These are phyloP conservation scores for Upupa epops DNA, from an alignment of 2,113 vertebrate species.

Conservation along the genomic window DNA sequence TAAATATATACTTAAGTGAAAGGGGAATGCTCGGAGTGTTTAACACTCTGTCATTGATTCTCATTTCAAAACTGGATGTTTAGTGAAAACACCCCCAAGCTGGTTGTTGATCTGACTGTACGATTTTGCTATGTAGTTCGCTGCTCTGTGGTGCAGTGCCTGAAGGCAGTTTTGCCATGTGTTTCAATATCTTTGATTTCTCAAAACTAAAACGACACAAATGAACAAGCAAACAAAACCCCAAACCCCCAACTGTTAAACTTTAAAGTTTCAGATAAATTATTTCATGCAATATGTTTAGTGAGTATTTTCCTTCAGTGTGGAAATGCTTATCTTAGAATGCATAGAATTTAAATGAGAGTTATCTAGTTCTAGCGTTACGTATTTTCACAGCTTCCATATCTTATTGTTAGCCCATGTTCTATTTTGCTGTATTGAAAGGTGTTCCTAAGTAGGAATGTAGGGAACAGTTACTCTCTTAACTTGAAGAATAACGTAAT, in stretches of 20 bases:
- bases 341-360: neutral
- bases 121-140: neutral
- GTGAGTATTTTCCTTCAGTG: neutral
- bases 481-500: neutral
- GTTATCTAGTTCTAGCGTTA: neutral
- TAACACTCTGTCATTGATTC: neutral
- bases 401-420: neutral
- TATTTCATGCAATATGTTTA: neutral
- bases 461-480: neutral
- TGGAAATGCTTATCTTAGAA: neutral
- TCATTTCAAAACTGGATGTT: neutral
- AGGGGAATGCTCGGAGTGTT: neutral
- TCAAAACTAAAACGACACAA: neutral
- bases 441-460: neutral
- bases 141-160: neutral
- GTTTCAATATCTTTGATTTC: neutral
- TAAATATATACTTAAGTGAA: neutral
- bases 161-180: neutral
- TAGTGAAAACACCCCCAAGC: neutral
- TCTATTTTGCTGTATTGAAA: neutral
- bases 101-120: neutral
- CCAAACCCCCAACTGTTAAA: neutral
- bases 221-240: neutral
- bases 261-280: neutral
- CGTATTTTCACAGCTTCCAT: neutral